A percentile compares a stretch with the other conserved stretches of the same genome.
phyloP scores from a whole-genome alignment of 1,140 invertebrate species.

The Neodiprion lecontei region DNA sequence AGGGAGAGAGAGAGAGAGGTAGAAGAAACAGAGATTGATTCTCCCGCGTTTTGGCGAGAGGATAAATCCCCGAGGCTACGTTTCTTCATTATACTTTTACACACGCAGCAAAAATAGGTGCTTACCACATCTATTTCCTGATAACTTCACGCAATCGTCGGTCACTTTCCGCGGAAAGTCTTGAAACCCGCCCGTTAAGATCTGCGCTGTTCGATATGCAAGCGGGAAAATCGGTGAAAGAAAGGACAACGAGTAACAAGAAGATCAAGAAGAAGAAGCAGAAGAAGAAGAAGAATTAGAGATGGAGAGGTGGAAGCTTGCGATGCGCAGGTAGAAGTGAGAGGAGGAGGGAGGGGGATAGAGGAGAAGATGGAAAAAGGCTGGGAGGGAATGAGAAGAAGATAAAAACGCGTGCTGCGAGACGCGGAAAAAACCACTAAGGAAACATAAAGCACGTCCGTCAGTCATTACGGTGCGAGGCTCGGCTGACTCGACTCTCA shows the following conservation, averaged over 20 bases:
- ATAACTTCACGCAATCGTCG: not conserved
- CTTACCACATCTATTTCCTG: not conserved
- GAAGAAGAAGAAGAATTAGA: not conserved
- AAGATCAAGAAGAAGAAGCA: too few relatives aligned
- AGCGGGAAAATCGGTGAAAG: too few relatives aligned
- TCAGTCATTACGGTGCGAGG: not conserved
- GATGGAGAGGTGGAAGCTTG: not conserved
- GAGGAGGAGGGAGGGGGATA: not conserved
- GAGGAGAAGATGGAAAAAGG: not conserved
- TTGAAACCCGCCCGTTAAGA: not conserved
- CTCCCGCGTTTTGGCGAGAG: too few relatives aligned
- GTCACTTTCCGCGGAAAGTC: too few relatives aligned
- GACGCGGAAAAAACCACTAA: not conserved
- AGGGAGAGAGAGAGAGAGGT: not conserved
- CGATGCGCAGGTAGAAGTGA: too few relatives aligned
- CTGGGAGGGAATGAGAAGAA: not conserved
- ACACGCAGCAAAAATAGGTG: too few relatives aligned
- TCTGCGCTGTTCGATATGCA: slow-evolving; percentile 10
- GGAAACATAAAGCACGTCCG: not conserved
- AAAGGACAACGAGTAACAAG: too few relatives aligned
- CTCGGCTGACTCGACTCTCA: not conserved
- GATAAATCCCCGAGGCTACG: too few relatives aligned
- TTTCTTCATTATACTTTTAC: too few relatives aligned
- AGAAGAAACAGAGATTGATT: slow-evolving; percentile 3
- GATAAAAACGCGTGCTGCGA: not conserved